These are phyloP conservation scores for Labeo rohita DNA, from an alignment of 2,113 vertebrate species.

Conservation along the genomic window DNA sequence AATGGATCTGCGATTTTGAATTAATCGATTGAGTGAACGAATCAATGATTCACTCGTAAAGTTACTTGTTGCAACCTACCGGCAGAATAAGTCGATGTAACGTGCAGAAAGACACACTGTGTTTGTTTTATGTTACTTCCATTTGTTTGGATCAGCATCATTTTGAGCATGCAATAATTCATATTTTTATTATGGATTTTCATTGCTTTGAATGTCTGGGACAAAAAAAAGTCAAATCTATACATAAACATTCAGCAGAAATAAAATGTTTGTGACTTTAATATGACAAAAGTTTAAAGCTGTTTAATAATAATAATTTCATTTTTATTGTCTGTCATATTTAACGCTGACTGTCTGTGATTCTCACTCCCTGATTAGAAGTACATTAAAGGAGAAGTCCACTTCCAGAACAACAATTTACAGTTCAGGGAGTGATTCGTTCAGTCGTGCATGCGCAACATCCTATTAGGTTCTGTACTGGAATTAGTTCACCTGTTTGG, in stretches of 20 bases:
- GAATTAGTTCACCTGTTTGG: no score
- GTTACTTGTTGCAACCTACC: no score
- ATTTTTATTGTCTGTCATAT: neutral
- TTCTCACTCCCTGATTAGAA: neutral
- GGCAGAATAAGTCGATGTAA: neutral
- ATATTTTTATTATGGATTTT: neutral
- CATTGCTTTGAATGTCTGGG: neutral
- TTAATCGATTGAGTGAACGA: neutral
- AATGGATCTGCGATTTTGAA: neutral
- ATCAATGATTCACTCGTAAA: neutral
- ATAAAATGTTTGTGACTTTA: no score
- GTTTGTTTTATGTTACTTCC: no score
- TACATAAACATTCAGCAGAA: no score
- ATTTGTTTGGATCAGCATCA: neutral
- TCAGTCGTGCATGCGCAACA: no score
- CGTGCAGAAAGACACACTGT: no score
- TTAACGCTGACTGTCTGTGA: neutral
- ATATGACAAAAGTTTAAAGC: no score
- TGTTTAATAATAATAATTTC: no score
- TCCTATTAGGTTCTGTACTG: no score
- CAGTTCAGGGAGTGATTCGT: no score
- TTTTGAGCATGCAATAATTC: neutral
- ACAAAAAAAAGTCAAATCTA: neutral
- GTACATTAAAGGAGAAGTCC: neutral
- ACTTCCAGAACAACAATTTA: no score